Evolutionary conservation across 2,113 vertebrate species (phyloP), one percentile per base, ranked within the genome.

Genomic region (Oreochromis tanganicae): DNA sequence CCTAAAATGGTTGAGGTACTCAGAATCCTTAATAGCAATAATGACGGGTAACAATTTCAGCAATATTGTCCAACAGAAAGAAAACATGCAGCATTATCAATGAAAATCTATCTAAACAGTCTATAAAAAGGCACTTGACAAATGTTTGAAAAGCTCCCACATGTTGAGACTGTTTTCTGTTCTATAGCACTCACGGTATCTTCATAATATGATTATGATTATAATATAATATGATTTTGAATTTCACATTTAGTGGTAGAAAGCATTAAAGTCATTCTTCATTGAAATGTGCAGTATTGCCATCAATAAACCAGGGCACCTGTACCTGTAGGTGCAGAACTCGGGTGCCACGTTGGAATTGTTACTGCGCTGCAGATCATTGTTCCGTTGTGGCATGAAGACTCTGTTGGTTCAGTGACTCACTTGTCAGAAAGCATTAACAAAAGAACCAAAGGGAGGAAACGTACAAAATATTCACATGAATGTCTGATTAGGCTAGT

Each of bases 351-450:
- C 1, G 4, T 41, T 83, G 5, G 50, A 19, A 59, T 82, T 88
- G 89, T 88, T 24, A 13, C 43, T 11, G 19, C 6, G 56, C 46
- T 54, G 17, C 34, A 56, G 48, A 66, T 52, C 46, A 43, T 86
- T 81, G 78, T 80, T 88, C 38, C 91, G 46, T 94, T 86, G 8
- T 93, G 81, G 89, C 87, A 87, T 38, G 17, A 73, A 50, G 14
- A 17, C 71, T 85, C 57, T 91, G 89, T 92, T 88, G 80, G 87
- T 83, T 92, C 88, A 91, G 48, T 88, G 83, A 90, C 82, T 91
- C 87, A 85, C 82, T 68, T 89, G 85, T 85, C 85, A 85, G 57
- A 63, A 85, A 7, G 46, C 68, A 56, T 27, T 9, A 41, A 90
- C 81, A 82, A 89, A 88, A 63, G 61, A 89, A 50, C 79, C 63